Percentiles rank a stretch among this genome's conserved stretches.
These are phyloP conservation scores for Cosmorhoe ocellata DNA, from an alignment of 2,888 invertebrate species.

Conservation along the genomic window DNA sequence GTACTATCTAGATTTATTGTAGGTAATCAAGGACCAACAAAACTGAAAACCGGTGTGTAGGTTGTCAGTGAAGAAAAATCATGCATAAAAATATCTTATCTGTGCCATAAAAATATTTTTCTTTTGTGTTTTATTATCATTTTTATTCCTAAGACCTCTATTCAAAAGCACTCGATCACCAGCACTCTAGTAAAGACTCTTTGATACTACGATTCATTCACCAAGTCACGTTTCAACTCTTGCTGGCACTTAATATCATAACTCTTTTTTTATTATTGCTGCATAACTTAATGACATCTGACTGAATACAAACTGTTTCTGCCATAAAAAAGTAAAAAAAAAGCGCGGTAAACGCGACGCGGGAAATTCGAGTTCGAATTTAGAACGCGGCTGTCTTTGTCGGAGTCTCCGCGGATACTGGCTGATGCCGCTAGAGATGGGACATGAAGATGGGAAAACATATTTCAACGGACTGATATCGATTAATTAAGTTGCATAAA, in stretches of 20 bases:
- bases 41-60: no score
- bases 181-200: constrained; percentile 11
- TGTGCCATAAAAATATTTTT: background rate
- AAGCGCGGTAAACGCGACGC: constrained; percentile 39
- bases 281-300: no score
- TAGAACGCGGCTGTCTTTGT: constrained; percentile 39
- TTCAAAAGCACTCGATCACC: constrained; percentile 11
- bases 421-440: constrained; percentile 28
- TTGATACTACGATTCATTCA: constrained; percentile 26
- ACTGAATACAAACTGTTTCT: no score
- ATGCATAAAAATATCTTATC: background rate
- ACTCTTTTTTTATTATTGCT: no score
- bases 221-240: constrained; percentile 25
- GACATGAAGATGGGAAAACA: constrained; percentile 13
- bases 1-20: no score
- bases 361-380: constrained; percentile 33
- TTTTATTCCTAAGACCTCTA: constrained; percentile 3
- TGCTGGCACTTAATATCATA: constrained; percentile 14
- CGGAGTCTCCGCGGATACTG: constrained; percentile 37
- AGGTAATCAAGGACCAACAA: no score
- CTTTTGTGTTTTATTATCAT: background rate
- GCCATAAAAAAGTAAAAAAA: constrained; percentile 17
- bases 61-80: no score
- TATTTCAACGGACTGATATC: background rate
- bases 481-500: no score